Base-by-base conservation (phyloP, 2,888 invertebrate species). In the Ennomos fuscantarius region DNA sequence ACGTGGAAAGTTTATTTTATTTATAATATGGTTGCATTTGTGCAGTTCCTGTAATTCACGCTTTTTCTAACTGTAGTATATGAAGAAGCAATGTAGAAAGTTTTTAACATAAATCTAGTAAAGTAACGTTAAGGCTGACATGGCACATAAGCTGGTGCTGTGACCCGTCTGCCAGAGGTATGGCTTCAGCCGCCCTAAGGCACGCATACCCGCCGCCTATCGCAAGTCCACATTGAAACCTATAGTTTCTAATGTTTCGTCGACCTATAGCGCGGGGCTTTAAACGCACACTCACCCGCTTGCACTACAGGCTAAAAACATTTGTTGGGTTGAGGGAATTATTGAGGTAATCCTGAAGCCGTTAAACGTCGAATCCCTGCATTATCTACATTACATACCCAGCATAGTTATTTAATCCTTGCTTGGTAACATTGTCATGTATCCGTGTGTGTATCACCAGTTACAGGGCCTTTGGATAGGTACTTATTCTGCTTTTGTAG, bases 271-370 rank as follows among this genome's bases (percentile, higher is more conserved):
- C 35, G 12, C 35, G 12, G 13, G 52, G 61, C 57, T 68, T 69
- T 70, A 61, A 60, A 62, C 61, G 60, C 65, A 67, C 66, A 62
- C 60, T 63, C 64, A 60, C 62, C 57, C 64, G 60, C 60, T 55
- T 66, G 62, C 24, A 24, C 24, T 24, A 67, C 76, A 74, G 79
- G 81, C 82, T 84, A 86, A 88, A 88, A 89, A 88, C 89, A 89
- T 89, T 89, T 88, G 89, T 87, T 87, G 84, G 83, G 87, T 84
- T 81, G 78, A 82, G 79, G 85, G 88, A 75, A 86, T 89, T 89
- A 89, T 81, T 80, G 81, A 82, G 82, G 88, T 91, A 90, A 91
- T 89, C 90, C 90, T 66, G 89, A 90, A 90, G 89, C 90, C 91
- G 88, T 87, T 87, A 86, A 89, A 84, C 81, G 86, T 81, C 81